Percentiles rank a stretch among this genome's conserved stretches.
Evolutionary conservation across 2,797 vertebrate genomes (phyloP).

Genomic region (Pempheris klunzingeri): DNA sequence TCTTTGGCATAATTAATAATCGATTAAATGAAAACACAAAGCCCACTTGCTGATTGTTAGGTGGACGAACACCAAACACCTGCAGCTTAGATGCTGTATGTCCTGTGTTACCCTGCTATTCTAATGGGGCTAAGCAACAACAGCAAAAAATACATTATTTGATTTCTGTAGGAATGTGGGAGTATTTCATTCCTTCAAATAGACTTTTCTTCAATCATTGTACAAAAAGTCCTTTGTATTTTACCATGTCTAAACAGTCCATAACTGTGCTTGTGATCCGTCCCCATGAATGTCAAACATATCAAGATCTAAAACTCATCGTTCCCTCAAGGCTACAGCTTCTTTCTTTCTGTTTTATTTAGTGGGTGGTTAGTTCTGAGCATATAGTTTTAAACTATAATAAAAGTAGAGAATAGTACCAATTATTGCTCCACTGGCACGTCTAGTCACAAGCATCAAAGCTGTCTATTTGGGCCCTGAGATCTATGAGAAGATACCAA

Average conservation of each 20-base stretch:
- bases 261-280: not conserved
- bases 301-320: slow-evolving; percentile 14
- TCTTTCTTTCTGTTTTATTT: not conserved
- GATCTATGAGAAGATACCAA: slow-evolving; percentile 9
- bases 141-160: not conserved
- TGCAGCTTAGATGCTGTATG: not conserved
- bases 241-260: not conserved
- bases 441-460: not conserved
- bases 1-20: not conserved
- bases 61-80: no score
- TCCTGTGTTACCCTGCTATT: not conserved
- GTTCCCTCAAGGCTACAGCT: not conserved
- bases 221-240: not conserved
- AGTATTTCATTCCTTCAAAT: slow-evolving; percentile 9
- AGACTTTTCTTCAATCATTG: not conserved
- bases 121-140: not conserved
- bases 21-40: not conserved
- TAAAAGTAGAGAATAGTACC: not conserved
- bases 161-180: slow-evolving; percentile 1
- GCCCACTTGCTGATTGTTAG: no score
- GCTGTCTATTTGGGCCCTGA: not conserved
- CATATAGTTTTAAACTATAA: not conserved
- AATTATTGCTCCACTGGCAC: not conserved
- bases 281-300: slow-evolving; percentile 25
- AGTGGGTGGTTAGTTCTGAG: not conserved